Conservation (phyloP, 2,888 invertebrate species). For the Hypomecis punctinalis region DNA sequence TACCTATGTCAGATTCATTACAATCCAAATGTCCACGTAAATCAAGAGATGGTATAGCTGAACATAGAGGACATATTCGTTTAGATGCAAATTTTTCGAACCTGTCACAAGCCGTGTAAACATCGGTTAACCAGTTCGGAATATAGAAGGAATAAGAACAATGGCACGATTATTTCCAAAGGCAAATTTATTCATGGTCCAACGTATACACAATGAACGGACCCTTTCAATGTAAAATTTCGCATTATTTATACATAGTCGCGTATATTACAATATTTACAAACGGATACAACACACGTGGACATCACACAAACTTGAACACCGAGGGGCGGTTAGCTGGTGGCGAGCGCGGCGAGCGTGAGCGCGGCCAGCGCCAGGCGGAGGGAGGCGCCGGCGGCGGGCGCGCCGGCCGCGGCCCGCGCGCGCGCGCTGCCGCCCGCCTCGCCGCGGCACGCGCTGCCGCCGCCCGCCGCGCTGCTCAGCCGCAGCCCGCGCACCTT, state of each 20-base stretch:
- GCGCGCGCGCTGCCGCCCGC: conserved; percentile 70
- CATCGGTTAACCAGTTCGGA: conserved; percentile 29
- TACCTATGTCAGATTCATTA: background rate
- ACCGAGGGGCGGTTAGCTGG: conserved; percentile 74
- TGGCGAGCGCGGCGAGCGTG: conserved; percentile 69
- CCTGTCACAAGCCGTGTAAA: conserved; percentile 29
- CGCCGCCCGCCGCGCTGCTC: conserved; percentile 78
- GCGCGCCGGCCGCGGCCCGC: conserved; percentile 62
- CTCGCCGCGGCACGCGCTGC: conserved; percentile 72
- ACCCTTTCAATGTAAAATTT: conserved; percentile 83
- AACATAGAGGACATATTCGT: conserved; percentile 19
- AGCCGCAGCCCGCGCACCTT: conserved; percentile 92
- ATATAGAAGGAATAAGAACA: conserved; percentile 45
- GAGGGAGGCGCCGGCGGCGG: conserved; percentile 54
- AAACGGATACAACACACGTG: conserved; percentile 65
- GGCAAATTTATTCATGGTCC: conserved; percentile 84
- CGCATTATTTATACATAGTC: conserved; percentile 71
- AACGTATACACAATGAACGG: conserved; percentile 84
- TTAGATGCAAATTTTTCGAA: conserved; percentile 39
- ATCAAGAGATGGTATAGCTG: background rate
- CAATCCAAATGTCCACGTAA: background rate
- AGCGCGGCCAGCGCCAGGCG: conserved; percentile 62
- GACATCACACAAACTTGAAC: conserved; percentile 65
- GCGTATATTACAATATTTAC: conserved; percentile 82
- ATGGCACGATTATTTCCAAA: conserved; percentile 65